Evolutionary conservation across 2,888 invertebrate species (phyloP).

Genomic region (Standfussiana lucernea): DNA sequence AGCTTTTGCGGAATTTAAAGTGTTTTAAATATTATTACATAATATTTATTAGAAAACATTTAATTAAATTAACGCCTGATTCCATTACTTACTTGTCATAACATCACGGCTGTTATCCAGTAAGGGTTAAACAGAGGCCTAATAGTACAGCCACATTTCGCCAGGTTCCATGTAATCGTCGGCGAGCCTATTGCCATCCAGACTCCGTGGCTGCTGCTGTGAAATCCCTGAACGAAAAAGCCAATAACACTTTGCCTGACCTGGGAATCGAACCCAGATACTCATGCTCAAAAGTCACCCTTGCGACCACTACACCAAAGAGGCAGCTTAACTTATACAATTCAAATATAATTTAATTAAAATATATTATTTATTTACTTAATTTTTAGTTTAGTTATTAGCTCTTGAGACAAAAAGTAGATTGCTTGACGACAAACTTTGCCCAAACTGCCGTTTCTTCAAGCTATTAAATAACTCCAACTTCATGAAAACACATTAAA

Average conservation of each 20-base stretch:
- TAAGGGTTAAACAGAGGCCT: no score
- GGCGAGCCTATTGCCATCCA: no score
- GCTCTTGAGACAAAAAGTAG: not conserved
- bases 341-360: not conserved
- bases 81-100: no score
- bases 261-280: not conserved
- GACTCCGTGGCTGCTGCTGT: not conserved
- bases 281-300: not conserved
- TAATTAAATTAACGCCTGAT: no score
- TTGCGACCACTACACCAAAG: not conserved
- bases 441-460: not conserved
- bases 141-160: no score
- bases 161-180: no score
- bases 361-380: not conserved
- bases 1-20: no score
- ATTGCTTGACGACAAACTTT: slow-evolving; percentile 11
- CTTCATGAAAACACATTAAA: slow-evolving; percentile 49
- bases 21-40: no score
- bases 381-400: not conserved
- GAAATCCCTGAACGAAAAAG: no score
- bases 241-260: not conserved
- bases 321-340: not conserved
- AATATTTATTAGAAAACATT: no score
- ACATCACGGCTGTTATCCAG: no score
- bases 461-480: slow-evolving; percentile 38